Conservation (phyloP, 2,113 vertebrate genomes). For the Oncorhynchus kisutch region DNA sequence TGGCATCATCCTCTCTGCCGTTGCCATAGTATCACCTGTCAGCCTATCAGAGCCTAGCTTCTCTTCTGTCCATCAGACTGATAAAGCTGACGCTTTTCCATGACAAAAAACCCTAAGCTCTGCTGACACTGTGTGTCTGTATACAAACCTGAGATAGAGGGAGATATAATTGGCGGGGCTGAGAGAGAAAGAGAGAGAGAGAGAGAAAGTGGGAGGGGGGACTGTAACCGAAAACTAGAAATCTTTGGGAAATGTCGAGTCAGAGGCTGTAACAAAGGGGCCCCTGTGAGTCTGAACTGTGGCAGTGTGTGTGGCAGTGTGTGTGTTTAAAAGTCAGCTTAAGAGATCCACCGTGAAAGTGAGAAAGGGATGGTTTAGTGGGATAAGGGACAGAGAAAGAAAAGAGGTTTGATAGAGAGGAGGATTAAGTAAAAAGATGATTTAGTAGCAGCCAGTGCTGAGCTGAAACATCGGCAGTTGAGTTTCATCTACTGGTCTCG, state of each 20-base stretch:
- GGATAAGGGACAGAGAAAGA: no score
- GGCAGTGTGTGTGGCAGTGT: background rate
- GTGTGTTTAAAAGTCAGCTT: background rate
- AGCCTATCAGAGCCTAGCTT: constrained; percentile 29
- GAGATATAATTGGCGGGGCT: background rate
- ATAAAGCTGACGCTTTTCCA: constrained; percentile 2
- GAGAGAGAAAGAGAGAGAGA: background rate
- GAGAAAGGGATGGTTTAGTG: no score
- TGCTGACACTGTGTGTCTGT: constrained; percentile 1
- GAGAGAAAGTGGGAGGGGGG: background rate
- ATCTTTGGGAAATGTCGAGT: constrained; percentile 48
- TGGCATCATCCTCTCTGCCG: constrained; percentile 34
- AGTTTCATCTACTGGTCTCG: no score
- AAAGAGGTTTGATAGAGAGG: no score
- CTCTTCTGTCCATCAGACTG: constrained; percentile 22
- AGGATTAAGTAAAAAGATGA: no score
- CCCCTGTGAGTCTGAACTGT: constrained; percentile 32
- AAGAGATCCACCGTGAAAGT: background rate
- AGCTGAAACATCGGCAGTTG: no score
- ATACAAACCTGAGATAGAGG: background rate
- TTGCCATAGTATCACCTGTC: constrained; percentile 57
- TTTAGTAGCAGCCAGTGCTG: no score
- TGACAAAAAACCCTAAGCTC: constrained; percentile 4
- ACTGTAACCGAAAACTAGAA: constrained; percentile 15
- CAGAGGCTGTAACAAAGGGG: constrained; percentile 46